Conservation (phyloP, 2,888 invertebrate species). For the Tenthredo notha region DNA sequence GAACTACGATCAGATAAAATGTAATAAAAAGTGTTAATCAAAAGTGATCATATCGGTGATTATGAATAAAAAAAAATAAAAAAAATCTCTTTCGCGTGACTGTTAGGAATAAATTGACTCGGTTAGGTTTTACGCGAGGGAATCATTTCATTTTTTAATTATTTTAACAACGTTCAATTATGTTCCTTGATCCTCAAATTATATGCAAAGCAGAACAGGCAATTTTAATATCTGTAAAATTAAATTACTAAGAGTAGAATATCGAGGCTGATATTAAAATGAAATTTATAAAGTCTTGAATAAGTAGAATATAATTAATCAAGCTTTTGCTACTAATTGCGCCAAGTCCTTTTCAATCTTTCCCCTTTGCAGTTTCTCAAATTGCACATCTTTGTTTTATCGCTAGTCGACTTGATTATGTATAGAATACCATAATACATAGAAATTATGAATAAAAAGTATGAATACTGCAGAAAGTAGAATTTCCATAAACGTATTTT, state of each 20-base stretch:
- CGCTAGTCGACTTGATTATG: neutral
- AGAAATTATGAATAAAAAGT: neutral
- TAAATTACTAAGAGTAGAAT: neutral
- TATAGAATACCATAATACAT: neutral
- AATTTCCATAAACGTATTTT: slow-evolving; percentile 2
- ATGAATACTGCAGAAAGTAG: neutral
- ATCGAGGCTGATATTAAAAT: neutral
- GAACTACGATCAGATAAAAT: neutral
- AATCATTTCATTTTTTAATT: neutral
- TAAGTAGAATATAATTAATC: neutral
- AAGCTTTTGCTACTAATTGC: slow-evolving; percentile 14
- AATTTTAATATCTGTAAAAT: neutral
- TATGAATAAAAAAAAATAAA: too few species aligned
- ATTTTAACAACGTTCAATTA: neutral
- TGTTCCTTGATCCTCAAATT: neutral
- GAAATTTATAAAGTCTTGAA: neutral
- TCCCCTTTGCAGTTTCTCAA: neutral
- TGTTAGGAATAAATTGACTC: neutral
- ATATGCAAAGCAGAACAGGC: neutral
- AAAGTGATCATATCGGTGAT: neutral
- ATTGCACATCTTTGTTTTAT: neutral
- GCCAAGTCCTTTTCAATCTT: neutral
- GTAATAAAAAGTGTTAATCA: neutral
- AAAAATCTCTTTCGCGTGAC: neutral
- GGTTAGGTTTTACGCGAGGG: neutral